These are phyloP conservation scores for Lasaia peninsularis DNA, from an alignment of 1,140 invertebrate species.

Conservation along the genomic window DNA sequence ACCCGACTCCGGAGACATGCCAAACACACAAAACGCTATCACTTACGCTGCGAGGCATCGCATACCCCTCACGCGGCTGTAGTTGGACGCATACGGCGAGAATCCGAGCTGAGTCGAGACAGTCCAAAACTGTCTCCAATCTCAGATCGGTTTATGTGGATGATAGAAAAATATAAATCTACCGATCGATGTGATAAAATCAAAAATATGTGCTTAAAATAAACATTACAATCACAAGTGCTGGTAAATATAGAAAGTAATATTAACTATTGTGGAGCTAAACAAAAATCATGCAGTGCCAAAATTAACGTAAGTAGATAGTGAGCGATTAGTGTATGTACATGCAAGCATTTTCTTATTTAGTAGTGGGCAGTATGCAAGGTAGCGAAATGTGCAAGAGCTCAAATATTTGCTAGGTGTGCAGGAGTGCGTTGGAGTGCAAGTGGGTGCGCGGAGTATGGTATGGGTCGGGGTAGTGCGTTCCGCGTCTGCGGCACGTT, in stretches of 20 bases:
- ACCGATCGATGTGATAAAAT: slow-evolving; percentile 34
- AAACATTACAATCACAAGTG: slow-evolving; percentile 17
- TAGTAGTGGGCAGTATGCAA: slow-evolving; percentile 19
- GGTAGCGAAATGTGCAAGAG: slow-evolving; percentile 8
- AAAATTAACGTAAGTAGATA: slow-evolving; percentile 9
- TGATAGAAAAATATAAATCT: slow-evolving; percentile 71
- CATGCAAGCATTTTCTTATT: slow-evolving; percentile 13
- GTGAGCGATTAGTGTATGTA: neutral
- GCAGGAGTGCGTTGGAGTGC: slow-evolving; percentile 15
- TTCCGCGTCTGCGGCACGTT: slow-evolving; percentile 64
- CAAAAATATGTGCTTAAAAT: slow-evolving; percentile 20
- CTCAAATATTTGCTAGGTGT: neutral
- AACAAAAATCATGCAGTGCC: slow-evolving; percentile 2
- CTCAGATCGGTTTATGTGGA: slow-evolving; percentile 48
- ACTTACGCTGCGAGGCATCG: slow-evolving; percentile 75
- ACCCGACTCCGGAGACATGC: slow-evolving; percentile 89
- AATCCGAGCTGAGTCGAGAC: slow-evolving; percentile 68
- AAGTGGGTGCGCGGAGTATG: slow-evolving; percentile 30
- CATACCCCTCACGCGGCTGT: slow-evolving; percentile 48
- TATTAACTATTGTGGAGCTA: neutral
- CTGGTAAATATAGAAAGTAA: slow-evolving; percentile 6
- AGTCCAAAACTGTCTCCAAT: slow-evolving; percentile 33
- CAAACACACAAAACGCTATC: slow-evolving; percentile 79
- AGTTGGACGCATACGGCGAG: slow-evolving; percentile 66
- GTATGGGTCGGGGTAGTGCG: slow-evolving; percentile 48